Base-by-base conservation (phyloP, 2,113 vertebrate genomes). In the Misgurnus anguillicaudatus region DNA sequence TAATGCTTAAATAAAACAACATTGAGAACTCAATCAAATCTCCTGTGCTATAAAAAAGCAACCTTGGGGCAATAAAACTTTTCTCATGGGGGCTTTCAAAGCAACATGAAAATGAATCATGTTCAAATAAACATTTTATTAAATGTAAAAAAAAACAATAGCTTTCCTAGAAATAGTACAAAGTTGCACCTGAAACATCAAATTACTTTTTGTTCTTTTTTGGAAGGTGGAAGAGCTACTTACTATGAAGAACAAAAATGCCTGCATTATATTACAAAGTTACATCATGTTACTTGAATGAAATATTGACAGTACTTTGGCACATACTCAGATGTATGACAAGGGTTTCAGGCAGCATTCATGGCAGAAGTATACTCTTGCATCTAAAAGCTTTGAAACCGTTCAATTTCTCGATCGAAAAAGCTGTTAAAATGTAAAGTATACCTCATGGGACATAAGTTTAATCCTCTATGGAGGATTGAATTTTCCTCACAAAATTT, bases 41-140 rank as follows among this genome's bases (percentile, higher is more conserved):
- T 31, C 3, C 24, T 31, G 24, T 2, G 24, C 24, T 31, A 31
- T 31, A 31, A 31, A 31, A 31, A 31, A 1, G 24, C 24, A 31
- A 31, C 24, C 24, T 31, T 31, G 24, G 24, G 24, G 24, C 24
- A 31, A 31, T 31, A 31, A 31, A 31, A 31, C 24, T 31, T 31
- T 1, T 1, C 24, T 31, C 24, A 2, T 31, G 24, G 24, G 24
- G 24, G 9, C 45, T 5, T 70, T 5, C 4, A 70, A n/a, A 9
- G 6, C 31, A 70, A 70, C 45, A 68, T 68, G 66, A 48, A 48
- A 68, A 68, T 69, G 45, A 17, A 42, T 3, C 45, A 17, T 55
- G 68, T 55, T 36, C 48, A 55, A 53, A 55, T 2, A 16, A 55
- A 57, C 17, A 1, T 41, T n/a, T 13, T 71, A 55, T 70, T 38